Percentiles rank a stretch among this genome's conserved stretches.
Evolutionary conservation across 1,140 invertebrate genomes (phyloP).

Genomic region (Panulirus ornatus): DNA sequence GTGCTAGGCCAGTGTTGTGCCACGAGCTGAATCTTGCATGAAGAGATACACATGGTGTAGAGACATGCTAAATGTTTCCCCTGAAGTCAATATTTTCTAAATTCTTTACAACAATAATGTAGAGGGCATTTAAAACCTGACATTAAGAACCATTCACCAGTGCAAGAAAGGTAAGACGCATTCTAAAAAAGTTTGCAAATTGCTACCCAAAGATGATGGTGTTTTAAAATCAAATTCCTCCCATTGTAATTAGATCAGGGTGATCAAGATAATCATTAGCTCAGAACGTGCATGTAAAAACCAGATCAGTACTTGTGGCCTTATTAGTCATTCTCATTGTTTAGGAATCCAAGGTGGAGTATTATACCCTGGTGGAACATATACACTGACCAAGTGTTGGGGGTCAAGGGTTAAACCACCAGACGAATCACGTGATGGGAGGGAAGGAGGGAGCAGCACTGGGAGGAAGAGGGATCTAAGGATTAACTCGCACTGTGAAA

Average conservation of each 20-base stretch:
- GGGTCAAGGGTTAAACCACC: no score
- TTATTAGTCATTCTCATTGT: slow-evolving; percentile 7
- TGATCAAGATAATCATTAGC: not conserved
- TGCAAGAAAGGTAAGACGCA: not conserved
- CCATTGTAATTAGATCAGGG: not conserved
- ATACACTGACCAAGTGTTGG: no score
- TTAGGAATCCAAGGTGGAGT: no score
- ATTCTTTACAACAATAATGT: not conserved
- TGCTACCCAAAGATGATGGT: not conserved
- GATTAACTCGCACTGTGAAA: not conserved
- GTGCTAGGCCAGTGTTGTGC: no score
- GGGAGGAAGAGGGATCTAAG: not conserved
- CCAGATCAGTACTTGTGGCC: slow-evolving; percentile 9
- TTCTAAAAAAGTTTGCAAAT: not conserved
- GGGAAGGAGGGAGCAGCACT: not conserved
- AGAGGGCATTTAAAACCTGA: not conserved
- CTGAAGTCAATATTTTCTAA: not conserved
- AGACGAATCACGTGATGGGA: not conserved
- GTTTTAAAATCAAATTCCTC: not conserved
- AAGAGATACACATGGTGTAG: slow-evolving; percentile 1
- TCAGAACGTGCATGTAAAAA: not conserved
- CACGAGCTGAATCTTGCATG: not conserved
- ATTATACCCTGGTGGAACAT: no score
- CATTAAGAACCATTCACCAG: not conserved
- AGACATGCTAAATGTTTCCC: not conserved